A percentile compares a stretch with the other conserved stretches of the same genome.
These are phyloP conservation scores for Scaptomyza hsui DNA, from an alignment of 1,140 invertebrate species.

Conservation along the genomic window DNA sequence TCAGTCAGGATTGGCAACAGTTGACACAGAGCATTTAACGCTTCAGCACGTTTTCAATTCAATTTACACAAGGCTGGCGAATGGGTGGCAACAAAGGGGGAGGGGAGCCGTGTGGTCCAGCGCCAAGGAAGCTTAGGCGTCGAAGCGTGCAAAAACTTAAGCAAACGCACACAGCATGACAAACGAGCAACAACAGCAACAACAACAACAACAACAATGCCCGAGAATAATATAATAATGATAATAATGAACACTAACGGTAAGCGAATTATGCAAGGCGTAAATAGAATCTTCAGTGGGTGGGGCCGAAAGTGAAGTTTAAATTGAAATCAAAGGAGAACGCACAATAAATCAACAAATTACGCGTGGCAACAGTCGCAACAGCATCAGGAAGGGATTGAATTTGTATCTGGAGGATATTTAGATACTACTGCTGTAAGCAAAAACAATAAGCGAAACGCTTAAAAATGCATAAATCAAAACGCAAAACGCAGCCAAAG, in stretches of 20 bases:
- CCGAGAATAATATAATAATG: slow-evolving; percentile 37
- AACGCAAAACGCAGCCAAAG: slow-evolving; percentile 56
- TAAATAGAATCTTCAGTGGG: background rate
- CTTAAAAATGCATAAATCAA: slow-evolving; percentile 84
- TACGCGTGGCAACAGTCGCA: slow-evolving; percentile 48
- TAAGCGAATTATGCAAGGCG: slow-evolving; percentile 65
- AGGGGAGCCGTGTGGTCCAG: slow-evolving; percentile 31
- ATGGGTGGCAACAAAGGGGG: background rate
- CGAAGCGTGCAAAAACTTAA: slow-evolving; percentile 79
- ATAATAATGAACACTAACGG: slow-evolving; percentile 71
- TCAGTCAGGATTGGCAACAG: slow-evolving; percentile 69
- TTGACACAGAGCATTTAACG: slow-evolving; percentile 84
- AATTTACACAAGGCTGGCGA: slow-evolving; percentile 64
- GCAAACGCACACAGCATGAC: slow-evolving; percentile 77
- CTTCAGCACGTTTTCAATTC: slow-evolving; percentile 84
- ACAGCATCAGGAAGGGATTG: slow-evolving; percentile 52
- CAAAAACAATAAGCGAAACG: slow-evolving; percentile 83
- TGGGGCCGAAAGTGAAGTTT: slow-evolving; percentile 15
- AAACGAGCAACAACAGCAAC: slow-evolving; percentile 59
- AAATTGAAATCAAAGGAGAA: slow-evolving; percentile 55
- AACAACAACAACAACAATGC: slow-evolving; percentile 40
- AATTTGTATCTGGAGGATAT: slow-evolving; percentile 52
- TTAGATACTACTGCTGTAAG: slow-evolving; percentile 49
- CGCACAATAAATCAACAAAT: slow-evolving; percentile 78
- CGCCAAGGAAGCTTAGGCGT: slow-evolving; percentile 76